A percentile compares a stretch with the other conserved stretches of the same genome.
Evolutionary conservation across 1,140 invertebrate genomes (phyloP).

Genomic region (Cotesia typhae): DNA sequence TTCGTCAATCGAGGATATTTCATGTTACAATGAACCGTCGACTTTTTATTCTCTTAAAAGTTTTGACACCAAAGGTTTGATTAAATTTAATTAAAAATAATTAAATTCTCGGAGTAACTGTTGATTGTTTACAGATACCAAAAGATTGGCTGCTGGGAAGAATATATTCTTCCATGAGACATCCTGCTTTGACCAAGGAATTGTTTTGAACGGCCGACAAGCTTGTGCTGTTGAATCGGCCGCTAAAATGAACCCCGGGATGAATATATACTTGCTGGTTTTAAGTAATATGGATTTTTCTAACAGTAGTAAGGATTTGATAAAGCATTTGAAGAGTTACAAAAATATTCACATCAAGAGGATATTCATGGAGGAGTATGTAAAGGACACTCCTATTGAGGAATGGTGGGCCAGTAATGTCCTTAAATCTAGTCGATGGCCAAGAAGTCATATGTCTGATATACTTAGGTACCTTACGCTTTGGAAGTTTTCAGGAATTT

Average conservation of each 20-base stretch:
- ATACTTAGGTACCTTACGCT: slow-evolving; percentile 77
- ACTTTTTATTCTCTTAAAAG: slow-evolving; percentile 39
- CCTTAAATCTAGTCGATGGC: slow-evolving; percentile 68
- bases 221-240: slow-evolving; percentile 76
- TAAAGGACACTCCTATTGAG: slow-evolving; percentile 63
- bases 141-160: no score
- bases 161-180: slow-evolving; percentile 71
- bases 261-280: slow-evolving; percentile 68
- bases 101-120: neutral
- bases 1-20: slow-evolving; percentile 42
- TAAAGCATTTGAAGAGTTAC: slow-evolving; percentile 65
- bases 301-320: slow-evolving; percentile 50
- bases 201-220: slow-evolving; percentile 66
- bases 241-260: slow-evolving; percentile 69
- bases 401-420: slow-evolving; percentile 67
- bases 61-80: neutral
- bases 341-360: slow-evolving; percentile 68
- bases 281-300: slow-evolving; percentile 62
- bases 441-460: slow-evolving; percentile 71
- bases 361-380: slow-evolving; percentile 32
- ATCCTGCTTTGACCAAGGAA: slow-evolving; percentile 61
- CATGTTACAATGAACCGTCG: slow-evolving; percentile 49
- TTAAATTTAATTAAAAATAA: neutral
- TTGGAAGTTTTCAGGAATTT: slow-evolving; percentile 81
- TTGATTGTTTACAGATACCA: neutral